Evolutionary conservation across 23 tunicate genomes (phyloP).

Genomic region (Phallusia fumigata): DNA sequence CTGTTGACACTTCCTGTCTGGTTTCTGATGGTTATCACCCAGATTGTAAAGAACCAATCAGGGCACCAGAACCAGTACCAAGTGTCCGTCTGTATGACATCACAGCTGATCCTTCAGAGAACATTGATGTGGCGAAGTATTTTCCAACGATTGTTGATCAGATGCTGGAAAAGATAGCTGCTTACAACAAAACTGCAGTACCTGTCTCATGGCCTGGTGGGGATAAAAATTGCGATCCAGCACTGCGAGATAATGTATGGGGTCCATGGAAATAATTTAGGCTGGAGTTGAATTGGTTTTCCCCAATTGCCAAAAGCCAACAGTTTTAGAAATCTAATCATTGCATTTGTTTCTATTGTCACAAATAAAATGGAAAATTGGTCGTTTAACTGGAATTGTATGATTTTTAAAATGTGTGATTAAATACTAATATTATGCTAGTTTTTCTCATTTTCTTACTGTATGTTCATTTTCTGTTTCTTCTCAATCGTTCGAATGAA

Average conservation of each 20-base stretch:
- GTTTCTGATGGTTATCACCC: slow-evolving; percentile 26
- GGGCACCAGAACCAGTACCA: slow-evolving; percentile 37
- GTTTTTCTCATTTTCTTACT: too few relatives aligned
- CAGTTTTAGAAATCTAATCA: too few relatives aligned
- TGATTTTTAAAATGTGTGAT: too few relatives aligned
- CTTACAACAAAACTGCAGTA: slow-evolving; percentile 87
- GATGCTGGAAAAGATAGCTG: slow-evolving; percentile 66
- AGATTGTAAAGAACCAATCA: slow-evolving; percentile 9
- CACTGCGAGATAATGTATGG: slow-evolving; percentile 80
- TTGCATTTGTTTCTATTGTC: too few relatives aligned
- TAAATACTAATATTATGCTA: too few relatives aligned
- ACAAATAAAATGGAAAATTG: too few relatives aligned
- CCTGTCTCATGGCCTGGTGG: slow-evolving; percentile 62
- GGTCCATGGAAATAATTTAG: slow-evolving; percentile 63
- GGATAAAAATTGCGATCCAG: slow-evolving; percentile 66
- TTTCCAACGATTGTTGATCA: slow-evolving; percentile 69
- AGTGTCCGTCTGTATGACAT: slow-evolving; percentile 85
- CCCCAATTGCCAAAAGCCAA: too few relatives aligned
- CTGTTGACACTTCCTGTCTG: slow-evolving; percentile 30
- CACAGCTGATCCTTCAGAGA: slow-evolving; percentile 77
- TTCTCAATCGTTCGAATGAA: too few relatives aligned
- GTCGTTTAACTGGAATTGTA: too few relatives aligned
- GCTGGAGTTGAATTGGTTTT: too few relatives aligned
- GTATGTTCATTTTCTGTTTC: too few relatives aligned
- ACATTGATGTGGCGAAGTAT: slow-evolving; percentile 47